Conservation (phyloP, 64 coral and sea anemone species). For the Exaiptasia diaphana region DNA sequence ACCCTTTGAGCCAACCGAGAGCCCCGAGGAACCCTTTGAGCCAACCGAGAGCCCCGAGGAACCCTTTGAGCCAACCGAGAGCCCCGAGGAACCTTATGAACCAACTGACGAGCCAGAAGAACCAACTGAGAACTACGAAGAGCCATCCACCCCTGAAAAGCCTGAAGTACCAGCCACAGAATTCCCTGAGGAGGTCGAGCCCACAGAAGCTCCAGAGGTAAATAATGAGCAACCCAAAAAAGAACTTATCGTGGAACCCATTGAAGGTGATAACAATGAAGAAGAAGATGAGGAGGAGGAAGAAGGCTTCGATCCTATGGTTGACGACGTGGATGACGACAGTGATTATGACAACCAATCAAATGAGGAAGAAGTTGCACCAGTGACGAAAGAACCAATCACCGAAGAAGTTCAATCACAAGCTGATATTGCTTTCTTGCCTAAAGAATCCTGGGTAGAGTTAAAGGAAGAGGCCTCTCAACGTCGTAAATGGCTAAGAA, state of each 20-base stretch:
- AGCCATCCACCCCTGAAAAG: no score
- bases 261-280: not conserved
- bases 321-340: not conserved
- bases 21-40: no score
- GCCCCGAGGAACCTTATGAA: not conserved
- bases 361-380: not conserved
- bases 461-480: not conserved
- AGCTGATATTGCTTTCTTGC: not conserved
- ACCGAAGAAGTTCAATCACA: not conserved
- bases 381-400: not conserved
- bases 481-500: not conserved
- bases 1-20: no score
- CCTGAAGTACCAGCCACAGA: no score
- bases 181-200: no score
- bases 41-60: no score
- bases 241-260: not conserved
- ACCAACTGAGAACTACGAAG: no score
- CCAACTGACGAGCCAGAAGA: not conserved
- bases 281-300: not conserved
- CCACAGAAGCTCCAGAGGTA: no score
- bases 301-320: not conserved
- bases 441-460: not conserved
- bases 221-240: no score
- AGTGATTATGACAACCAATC: not conserved
- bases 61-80: not conserved